Percentiles rank a stretch among this genome's conserved stretches.
Conservation (phyloP, 2,888 invertebrate species). For the Calephelis perditalis region DNA sequence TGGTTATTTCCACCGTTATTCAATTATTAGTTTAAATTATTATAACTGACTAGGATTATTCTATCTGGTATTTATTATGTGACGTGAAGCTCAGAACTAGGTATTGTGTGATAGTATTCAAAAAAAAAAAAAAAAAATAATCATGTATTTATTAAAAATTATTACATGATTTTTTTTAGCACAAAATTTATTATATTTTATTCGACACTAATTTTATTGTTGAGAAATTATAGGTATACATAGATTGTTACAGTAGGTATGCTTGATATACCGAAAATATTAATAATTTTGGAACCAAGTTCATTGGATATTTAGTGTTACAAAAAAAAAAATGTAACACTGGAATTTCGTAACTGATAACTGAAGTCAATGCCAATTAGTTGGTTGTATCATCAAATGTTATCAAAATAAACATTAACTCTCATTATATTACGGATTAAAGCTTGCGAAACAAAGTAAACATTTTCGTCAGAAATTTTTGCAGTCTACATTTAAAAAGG, state of each 20-base stretch:
- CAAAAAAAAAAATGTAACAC: no score
- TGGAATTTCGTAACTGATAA: no score
- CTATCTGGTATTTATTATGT: conserved; percentile 71
- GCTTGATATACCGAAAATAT: not conserved
- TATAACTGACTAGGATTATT: conserved; percentile 73
- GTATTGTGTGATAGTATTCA: conserved; percentile 63
- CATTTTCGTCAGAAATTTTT: no score
- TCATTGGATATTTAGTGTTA: no score
- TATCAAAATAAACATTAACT: no score
- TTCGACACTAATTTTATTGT: not conserved
- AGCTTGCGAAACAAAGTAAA: no score
- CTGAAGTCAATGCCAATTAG: no score
- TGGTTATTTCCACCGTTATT: conserved; percentile 73
- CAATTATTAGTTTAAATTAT: conserved; percentile 75
- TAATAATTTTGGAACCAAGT: no score
- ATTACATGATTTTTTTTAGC: conserved; percentile 36
- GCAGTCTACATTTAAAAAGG: no score
- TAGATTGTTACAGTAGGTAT: conserved; percentile 14
- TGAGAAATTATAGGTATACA: conserved; percentile 10
- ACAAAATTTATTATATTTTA: conserved; percentile 13
- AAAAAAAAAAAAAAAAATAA: no score
- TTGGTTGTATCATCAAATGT: no score
- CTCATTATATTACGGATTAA: no score
- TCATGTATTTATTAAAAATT: conserved; percentile 30
- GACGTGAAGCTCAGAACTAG: conserved; percentile 56